Evolutionary conservation across 2,113 vertebrate genomes (phyloP), one percentile per base, ranked within the genome.

Genomic region (Sula dactylatra): DNA sequence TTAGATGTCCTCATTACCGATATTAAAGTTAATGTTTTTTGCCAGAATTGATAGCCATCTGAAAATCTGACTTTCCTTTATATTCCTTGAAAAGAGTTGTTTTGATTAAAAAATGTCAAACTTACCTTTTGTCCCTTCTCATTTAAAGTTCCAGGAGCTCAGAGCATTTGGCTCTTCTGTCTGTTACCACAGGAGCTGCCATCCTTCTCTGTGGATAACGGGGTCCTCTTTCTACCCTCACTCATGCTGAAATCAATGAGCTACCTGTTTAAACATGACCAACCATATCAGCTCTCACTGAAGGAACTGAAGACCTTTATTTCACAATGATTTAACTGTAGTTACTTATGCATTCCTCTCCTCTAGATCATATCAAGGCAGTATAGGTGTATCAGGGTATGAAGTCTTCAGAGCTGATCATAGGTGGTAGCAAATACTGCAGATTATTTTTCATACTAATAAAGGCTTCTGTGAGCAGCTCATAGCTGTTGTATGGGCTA

Each of bases 31-130:
- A 10, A 19, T 31, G 4, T 13, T 38, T 82, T 74, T 58, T 32
- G 13, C 32, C 10, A 52, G 24, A 84, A 47, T 6, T 40, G 5
- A 36, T 24, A 76, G 22, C 19, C 15, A 70, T 49, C 22, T 74
- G 47, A 89, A 82, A 90, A 86, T 52, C 3, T 71, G 16, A 7
- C 7, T 44, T 69, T 7, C 16, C 6, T 42, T 64, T 40, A 50
- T n/a, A 20, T 50, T 77, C 27, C 25, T 76, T 77, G 19, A 61
- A 80, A 72, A 67, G 7, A 58, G 9, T 7, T 1, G 1, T 19
- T 81, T 73, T 0, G 0, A 49, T 54, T 72, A 3, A 6, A 76
- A 36, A 45, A 20, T 0, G 10, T 45, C 6, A 73, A 70, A 58
- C 4, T 52, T 19, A 16, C 5, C 0, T 21, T 72, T 87, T 86